A percentile compares a stretch with the other conserved stretches of the same genome.
Conservation (phyloP, 2,888 invertebrate genomes). For the Megaustenia siamemsis region DNA sequence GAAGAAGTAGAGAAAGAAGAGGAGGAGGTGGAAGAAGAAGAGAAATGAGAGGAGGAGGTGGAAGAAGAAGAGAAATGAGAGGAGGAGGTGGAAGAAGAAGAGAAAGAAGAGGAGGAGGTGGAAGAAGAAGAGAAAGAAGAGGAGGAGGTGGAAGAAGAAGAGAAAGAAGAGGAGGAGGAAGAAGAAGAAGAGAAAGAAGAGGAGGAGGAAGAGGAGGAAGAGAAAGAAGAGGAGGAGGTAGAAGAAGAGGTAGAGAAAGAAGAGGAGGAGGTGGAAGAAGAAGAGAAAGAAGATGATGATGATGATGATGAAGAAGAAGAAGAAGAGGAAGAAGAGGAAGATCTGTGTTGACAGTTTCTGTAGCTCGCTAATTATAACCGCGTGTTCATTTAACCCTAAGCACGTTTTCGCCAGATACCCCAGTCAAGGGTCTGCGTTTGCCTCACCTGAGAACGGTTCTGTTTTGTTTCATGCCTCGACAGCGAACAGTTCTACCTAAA, state of each 20-base stretch:
- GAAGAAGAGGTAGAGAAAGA: too few relatives aligned
- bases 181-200: background rate
- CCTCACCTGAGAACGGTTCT: too few relatives aligned
- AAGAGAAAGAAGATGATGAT: too few relatives aligned
- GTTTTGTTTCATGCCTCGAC: too few relatives aligned
- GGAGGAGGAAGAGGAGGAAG: too few relatives aligned
- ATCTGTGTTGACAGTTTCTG: too few relatives aligned
- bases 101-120: background rate
- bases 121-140: background rate
- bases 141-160: background rate
- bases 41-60: background rate
- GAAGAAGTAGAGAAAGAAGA: background rate
- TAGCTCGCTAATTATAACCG: too few relatives aligned
- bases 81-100: background rate
- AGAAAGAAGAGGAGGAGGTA: background rate
- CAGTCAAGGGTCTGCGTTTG: too few relatives aligned
- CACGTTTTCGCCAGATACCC: too few relatives aligned
- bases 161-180: background rate
- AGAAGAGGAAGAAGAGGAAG: too few relatives aligned
- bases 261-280: background rate
- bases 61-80: background rate
- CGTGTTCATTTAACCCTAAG: too few relatives aligned
- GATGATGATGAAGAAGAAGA: background rate
- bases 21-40: background rate
- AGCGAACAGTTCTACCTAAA: too few relatives aligned